A percentile compares a stretch with the other conserved stretches of the same genome.
phyloP scores from a whole-genome alignment of 2,888 invertebrate genomes.

The Metalampra italica region DNA sequence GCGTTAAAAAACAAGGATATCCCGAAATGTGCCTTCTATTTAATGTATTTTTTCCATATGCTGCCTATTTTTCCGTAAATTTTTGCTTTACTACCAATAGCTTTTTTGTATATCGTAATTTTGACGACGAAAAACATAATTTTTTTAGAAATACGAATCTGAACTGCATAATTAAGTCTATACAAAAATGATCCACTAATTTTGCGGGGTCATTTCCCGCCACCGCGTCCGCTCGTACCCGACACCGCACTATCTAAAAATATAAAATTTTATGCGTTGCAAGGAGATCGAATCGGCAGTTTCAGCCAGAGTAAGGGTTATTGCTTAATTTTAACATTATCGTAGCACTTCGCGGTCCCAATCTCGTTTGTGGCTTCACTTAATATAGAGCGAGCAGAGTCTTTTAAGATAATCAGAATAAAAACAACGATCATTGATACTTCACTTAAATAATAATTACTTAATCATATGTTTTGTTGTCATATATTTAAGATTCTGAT shows the following conservation, averaged over 20 bases:
- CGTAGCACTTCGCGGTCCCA: constrained; percentile 45
- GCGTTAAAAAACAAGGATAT: too few species aligned
- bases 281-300: constrained; percentile 50
- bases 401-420: constrained; percentile 3
- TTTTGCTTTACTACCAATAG: too few species aligned
- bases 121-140: too few species aligned
- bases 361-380: constrained; percentile 13
- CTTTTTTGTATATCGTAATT: too few species aligned
- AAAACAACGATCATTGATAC: not conserved
- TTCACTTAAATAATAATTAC: constrained; percentile 3
- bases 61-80: too few species aligned
- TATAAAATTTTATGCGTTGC: constrained; percentile 73
- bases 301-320: constrained; percentile 66
- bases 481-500: not conserved
- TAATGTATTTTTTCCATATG: too few species aligned
- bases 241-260: constrained; percentile 38
- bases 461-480: constrained; percentile 5
- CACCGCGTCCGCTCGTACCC: constrained; percentile 22
- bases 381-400: constrained; percentile 3
- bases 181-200: too few species aligned
- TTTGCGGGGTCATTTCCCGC: not conserved
- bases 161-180: too few species aligned
- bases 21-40: too few species aligned
- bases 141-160: too few species aligned
- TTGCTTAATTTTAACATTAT: constrained; percentile 72